These are phyloP conservation scores for Agapornis roseicollis DNA, from an alignment of 2,113 vertebrate species.

Conservation along the genomic window DNA sequence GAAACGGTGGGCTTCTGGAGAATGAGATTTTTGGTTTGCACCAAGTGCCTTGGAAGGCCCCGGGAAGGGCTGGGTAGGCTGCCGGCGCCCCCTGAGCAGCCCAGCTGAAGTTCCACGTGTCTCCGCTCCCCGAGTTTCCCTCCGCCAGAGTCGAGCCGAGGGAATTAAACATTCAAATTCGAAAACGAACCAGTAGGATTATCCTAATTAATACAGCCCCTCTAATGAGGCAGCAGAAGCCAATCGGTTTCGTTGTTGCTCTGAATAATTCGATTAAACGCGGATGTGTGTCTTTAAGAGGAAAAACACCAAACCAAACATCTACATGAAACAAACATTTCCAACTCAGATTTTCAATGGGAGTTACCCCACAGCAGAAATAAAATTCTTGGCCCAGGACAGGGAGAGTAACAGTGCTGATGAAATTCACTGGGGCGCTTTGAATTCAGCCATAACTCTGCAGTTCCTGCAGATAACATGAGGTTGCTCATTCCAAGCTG, in stretches of 20 bases:
- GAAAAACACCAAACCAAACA: not conserved
- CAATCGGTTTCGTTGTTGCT: slow-evolving; percentile 8
- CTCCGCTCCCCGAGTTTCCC: not conserved
- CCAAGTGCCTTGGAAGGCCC: not conserved
- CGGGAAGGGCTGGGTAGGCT: not conserved
- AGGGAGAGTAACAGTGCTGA: not conserved
- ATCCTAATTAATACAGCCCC: not conserved
- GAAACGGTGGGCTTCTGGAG: not conserved
- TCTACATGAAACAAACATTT: slow-evolving; percentile 10
- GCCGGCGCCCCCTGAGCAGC: not conserved
- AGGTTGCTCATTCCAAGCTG: not conserved
- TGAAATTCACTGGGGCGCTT: slow-evolving; percentile 17
- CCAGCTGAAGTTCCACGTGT: slow-evolving; percentile 1
- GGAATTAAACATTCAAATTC: not conserved
- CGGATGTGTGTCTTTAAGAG: not conserved
- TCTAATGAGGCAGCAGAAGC: slow-evolving; percentile 10
- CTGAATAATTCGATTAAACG: not conserved
- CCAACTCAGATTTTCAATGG: slow-evolving; percentile 29
- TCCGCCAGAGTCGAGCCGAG: not conserved
- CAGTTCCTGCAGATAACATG: slow-evolving; percentile 14
- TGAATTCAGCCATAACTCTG: slow-evolving; percentile 1
- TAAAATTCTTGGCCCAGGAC: slow-evolving; percentile 24
- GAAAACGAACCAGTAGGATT: not conserved
- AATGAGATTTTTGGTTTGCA: not conserved
- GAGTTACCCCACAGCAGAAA: slow-evolving; percentile 27